Base-by-base conservation (phyloP, 2,888 invertebrate genomes). In the Drosophila longiperda region DNA sequence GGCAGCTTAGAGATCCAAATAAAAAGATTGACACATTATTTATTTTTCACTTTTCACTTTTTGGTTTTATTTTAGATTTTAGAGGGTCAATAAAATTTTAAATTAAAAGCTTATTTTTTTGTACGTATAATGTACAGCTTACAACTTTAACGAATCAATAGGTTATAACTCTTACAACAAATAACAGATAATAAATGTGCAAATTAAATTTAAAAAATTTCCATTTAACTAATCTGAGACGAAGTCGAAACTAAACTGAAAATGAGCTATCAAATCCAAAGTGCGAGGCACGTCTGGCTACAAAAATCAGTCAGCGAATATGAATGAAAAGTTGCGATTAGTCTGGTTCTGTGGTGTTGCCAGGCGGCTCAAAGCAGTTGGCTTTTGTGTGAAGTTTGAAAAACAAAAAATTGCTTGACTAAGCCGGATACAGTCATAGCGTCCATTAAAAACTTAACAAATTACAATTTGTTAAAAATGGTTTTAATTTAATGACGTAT, bases 281-380 rank as follows among this genome's bases (percentile, higher is more conserved):
- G 8, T 23, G 7, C 38, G 40, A 5, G n/a, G 1, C 34, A 53
- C 15, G 53, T 26, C 45, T 50, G 57, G 34, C 9, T 17, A 9
- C 49, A 42, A 42, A 9, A 42, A 33, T 2, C 11, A 45, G 23
- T 20, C 42, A 15, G 6, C 9, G 40, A 12, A 62, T 52, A 82
- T 85, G 68, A 89, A 83, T 83, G 81, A 73, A 66, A 71, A 42
- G 62, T 67, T 74, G 66, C 42, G 90, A 78, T 83, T 66, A 7
- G 40, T 68, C 89, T 83, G 82, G 85, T 86, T 90, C 40, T 23
- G 17, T 48, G 15, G 20, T 49, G 71, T 59, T 59, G n/a, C 26
- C 58, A 80, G 63, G 90, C 84, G 80, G 90, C 87, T 88, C 20
- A n/a, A 80, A 66, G 89, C 89, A 81, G 85, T 83, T 88, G 73